phyloP scores from a whole-genome alignment of 2,888 invertebrate species.

The Julus scandinavius region DNA sequence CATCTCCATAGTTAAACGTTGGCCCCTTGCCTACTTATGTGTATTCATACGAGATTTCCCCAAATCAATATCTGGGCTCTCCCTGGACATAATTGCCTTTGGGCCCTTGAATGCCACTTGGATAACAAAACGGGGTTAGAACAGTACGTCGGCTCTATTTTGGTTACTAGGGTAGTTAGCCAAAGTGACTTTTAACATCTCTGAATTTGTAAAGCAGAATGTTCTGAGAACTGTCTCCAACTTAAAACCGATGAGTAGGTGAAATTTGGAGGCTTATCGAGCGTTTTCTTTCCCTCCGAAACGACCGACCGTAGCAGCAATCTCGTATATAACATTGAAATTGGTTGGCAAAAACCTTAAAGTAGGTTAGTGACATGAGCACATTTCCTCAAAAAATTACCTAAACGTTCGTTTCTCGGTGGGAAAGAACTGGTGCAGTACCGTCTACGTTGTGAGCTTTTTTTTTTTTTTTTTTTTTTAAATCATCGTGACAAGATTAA shows the following conservation, averaged over 20 bases:
- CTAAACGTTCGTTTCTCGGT: background rate
- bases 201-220: no score
- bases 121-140: no score
- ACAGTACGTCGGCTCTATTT: no score
- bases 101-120: no score
- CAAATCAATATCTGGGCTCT: no score
- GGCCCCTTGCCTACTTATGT: no score
- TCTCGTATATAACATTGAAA: background rate
- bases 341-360: background rate
- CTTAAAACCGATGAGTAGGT: background rate
- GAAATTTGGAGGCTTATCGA: background rate
- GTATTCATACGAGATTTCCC: no score
- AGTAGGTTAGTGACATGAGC: constrained; percentile 30
- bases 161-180: no score
- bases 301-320: background rate
- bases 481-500: constrained; percentile 2
- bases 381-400: background rate
- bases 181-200: no score
- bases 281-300: background rate
- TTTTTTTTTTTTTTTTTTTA: background rate
- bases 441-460: background rate
- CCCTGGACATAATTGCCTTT: no score
- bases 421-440: background rate
- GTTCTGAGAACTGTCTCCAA: background rate
- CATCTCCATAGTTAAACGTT: no score